phyloP scores from a whole-genome alignment of 2,797 vertebrate species.

The Jordanella pulchra region DNA sequence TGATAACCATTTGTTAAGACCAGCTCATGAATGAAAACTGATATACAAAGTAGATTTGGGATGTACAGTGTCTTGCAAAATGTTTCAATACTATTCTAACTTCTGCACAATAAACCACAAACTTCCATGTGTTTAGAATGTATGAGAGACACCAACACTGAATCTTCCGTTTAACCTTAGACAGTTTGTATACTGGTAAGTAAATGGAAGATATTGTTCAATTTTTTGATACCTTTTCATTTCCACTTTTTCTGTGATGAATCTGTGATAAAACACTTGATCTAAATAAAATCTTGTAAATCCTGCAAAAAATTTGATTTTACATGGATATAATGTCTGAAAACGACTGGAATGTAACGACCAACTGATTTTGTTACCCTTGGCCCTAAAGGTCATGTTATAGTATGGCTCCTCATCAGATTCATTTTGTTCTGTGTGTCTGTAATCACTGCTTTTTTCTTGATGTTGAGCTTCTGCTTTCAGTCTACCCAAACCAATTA shows the following conservation, averaged over 20 bases:
- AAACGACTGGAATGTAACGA: slow-evolving; percentile 18
- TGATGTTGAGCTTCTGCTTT: slow-evolving; percentile 2
- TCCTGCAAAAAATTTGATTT: background rate
- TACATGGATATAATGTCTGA: background rate
- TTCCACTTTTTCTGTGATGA: background rate
- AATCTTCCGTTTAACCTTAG: background rate
- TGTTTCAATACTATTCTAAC: background rate
- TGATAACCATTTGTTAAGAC: background rate
- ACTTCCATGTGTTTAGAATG: background rate
- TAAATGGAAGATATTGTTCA: background rate
- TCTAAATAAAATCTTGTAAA: background rate
- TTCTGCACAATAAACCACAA: background rate
- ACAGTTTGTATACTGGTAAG: background rate
- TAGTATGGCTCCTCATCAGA: background rate
- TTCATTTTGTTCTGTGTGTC: background rate
- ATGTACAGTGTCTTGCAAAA: background rate
- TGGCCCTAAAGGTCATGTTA: slow-evolving; percentile 4
- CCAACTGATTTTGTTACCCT: slow-evolving; percentile 8
- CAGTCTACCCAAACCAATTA: background rate
- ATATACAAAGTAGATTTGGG: background rate
- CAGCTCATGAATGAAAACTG: background rate
- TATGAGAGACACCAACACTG: background rate
- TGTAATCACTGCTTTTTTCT: slow-evolving; percentile 7
- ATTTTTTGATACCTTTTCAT: background rate
- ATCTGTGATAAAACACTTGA: background rate